These are phyloP conservation scores for Gracilinanus agilis DNA, from an alignment of 2,113 vertebrate genomes.

Conservation along the genomic window DNA sequence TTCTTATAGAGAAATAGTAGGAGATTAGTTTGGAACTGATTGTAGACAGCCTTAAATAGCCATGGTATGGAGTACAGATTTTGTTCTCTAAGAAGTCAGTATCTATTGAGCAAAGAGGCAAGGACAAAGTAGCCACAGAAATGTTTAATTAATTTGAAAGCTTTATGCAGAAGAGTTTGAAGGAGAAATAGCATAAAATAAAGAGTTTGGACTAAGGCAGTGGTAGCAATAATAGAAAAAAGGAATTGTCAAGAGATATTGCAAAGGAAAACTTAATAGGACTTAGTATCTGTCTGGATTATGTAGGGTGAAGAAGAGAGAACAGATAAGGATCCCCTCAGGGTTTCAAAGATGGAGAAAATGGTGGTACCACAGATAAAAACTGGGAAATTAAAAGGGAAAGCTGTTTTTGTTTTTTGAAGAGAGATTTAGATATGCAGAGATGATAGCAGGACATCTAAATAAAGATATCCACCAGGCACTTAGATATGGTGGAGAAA, in stretches of 20 bases:
- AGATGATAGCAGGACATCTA: neutral
- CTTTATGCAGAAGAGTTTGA: neutral
- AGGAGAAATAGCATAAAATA: neutral
- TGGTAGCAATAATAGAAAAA: neutral
- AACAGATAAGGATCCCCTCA: no score
- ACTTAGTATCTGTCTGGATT: neutral
- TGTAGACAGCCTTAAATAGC: no score
- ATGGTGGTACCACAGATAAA: neutral
- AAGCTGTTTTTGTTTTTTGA: neutral
- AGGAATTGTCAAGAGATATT: neutral
- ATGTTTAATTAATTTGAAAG: neutral
- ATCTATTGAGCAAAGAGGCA: no score
- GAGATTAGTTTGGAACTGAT: no score
- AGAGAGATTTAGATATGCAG: neutral
- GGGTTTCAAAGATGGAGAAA: neutral
- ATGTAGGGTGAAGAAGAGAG: neutral
- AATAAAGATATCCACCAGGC: neutral
- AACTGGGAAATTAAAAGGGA: neutral
- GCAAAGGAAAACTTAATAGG: neutral
- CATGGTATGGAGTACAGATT: no score
- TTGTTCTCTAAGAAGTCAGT: no score
- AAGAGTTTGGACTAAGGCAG: neutral
- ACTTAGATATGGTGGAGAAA: neutral
- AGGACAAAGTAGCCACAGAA: no score
- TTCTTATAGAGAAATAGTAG: no score